Evolutionary conservation across 1,140 invertebrate genomes (phyloP).

Genomic region (Cyrtorhinus lividipennis): DNA sequence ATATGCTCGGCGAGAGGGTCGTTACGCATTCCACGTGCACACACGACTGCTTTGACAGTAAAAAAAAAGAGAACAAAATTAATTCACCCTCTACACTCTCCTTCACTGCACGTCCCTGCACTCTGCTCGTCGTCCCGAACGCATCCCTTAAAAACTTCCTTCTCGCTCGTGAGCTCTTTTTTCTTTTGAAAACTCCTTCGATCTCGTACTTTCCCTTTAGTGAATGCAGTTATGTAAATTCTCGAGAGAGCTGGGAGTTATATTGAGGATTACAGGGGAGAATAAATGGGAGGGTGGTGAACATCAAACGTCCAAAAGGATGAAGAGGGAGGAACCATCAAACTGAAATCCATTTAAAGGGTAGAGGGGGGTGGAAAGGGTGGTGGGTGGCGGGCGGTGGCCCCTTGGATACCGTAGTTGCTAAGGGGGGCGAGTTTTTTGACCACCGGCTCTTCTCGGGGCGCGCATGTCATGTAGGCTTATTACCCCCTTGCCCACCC

Average conservation of each 20-base stretch:
- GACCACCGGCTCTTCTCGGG: constrained; percentile 2
- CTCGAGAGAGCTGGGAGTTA: neutral
- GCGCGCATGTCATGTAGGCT: constrained; percentile 13
- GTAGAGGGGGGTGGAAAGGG: neutral
- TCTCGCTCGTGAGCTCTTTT: neutral
- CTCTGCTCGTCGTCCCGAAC: no score
- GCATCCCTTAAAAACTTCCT: no score
- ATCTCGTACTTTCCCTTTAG: neutral
- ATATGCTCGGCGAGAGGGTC: neutral
- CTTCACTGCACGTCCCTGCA: neutral
- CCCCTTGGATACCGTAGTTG: constrained; percentile 13
- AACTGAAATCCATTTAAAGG: constrained; percentile 13
- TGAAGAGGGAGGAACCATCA: constrained; percentile 9
- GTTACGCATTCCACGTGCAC: neutral
- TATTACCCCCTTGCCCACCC: constrained; percentile 1
- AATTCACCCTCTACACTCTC: neutral
- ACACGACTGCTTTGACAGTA: neutral
- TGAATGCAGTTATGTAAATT: constrained; percentile 14
- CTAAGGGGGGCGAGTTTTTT: constrained; percentile 14
- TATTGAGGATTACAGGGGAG: constrained; percentile 10
- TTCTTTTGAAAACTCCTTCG: neutral
- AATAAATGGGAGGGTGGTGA: constrained; percentile 11
- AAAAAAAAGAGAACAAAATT: no score
- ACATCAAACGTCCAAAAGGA: constrained; percentile 12
- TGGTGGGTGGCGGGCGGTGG: neutral